These are phyloP conservation scores for Papilio machaon DNA, from an alignment of 1,140 invertebrate species.

Conservation along the genomic window DNA sequence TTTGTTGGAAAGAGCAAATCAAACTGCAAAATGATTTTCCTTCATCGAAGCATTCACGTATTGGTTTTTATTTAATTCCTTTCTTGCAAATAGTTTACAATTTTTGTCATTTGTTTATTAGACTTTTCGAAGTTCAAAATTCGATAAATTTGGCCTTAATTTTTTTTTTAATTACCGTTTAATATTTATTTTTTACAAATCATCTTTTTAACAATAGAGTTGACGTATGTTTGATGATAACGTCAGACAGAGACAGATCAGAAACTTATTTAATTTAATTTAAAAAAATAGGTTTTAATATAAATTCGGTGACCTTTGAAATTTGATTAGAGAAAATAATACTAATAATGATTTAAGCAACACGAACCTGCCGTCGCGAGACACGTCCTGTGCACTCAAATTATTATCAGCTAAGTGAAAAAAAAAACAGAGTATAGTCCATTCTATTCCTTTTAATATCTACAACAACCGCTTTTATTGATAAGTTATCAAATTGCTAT, in stretches of 20 bases:
- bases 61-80: background rate
- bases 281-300: background rate
- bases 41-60: background rate
- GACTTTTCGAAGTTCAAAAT: background rate
- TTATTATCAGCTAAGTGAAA: constrained; percentile 22
- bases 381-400: constrained; percentile 24
- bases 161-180: too few species aligned
- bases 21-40: constrained; percentile 10
- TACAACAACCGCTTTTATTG: background rate
- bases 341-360: constrained; percentile 32
- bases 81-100: background rate
- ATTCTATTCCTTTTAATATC: background rate
- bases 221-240: too few species aligned
- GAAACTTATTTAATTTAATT: background rate
- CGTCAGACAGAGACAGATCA: too few species aligned
- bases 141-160: background rate
- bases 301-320: background rate
- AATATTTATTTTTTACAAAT: background rate
- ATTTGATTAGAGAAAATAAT: background rate
- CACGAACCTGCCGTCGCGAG: constrained; percentile 5
- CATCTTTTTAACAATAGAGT: background rate
- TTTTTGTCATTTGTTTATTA: background rate
- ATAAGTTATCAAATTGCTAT: constrained; percentile 2
- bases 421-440: background rate
- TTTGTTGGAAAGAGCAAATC: constrained; percentile 2